Percentiles rank a stretch among this genome's conserved stretches.
These are phyloP conservation scores for Bos indicus DNA, from an alignment of 2,113 vertebrate species.

Conservation along the genomic window DNA sequence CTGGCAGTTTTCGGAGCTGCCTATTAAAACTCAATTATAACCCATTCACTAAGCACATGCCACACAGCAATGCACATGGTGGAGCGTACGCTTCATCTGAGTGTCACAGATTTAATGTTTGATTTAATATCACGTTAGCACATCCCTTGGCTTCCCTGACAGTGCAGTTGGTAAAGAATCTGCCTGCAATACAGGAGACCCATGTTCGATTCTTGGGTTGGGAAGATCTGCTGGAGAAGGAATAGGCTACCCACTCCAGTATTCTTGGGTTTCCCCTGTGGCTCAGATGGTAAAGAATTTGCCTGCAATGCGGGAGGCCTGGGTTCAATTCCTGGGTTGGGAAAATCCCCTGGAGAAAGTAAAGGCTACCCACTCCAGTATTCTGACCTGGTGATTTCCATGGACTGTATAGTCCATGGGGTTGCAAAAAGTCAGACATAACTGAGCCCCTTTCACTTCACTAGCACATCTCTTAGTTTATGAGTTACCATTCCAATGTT, in stretches of 20 bases:
- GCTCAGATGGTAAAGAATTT: not conserved
- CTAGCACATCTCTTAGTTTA: not conserved
- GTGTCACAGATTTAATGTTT: not conserved
- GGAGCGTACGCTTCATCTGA: not conserved
- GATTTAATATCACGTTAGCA: not conserved
- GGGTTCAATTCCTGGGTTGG: not conserved
- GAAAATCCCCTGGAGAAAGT: not conserved
- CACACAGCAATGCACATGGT: not conserved
- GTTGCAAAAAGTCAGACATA: not conserved
- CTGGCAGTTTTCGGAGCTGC: not conserved
- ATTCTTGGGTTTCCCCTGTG: not conserved
- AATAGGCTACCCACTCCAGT: not conserved
- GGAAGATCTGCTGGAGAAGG: not conserved
- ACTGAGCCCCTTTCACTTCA: not conserved
- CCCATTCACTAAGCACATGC: not conserved
- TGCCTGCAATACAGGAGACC: not conserved
- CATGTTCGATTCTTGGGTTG: rapidly evolving
- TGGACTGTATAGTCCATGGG: not conserved
- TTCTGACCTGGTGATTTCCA: not conserved
- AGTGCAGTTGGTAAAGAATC: not conserved
- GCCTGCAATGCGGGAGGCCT: not conserved
- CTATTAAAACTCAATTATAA: not conserved
- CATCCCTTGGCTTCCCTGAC: not conserved
- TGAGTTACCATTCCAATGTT: not conserved
- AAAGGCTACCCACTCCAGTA: not conserved